Evolutionary conservation across 2,888 invertebrate genomes (phyloP).

Genomic region (Spicauda simplicius): DNA sequence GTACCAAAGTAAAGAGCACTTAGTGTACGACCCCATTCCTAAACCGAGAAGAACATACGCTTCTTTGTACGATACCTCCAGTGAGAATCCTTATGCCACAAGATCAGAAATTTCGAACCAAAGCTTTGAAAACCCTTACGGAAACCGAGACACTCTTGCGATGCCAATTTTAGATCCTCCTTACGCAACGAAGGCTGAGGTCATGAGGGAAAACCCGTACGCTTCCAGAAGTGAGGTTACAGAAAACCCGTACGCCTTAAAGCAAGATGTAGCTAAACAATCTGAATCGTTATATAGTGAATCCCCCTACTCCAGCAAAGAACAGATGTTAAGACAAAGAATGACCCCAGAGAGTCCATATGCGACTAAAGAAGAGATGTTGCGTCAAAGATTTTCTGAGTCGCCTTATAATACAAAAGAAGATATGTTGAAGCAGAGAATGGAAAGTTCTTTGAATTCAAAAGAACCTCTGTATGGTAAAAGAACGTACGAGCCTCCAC

Average conservation of each 20-base stretch:
- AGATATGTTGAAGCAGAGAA: conserved; percentile 76
- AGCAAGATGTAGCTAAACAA: conserved; percentile 60
- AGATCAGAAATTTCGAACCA: conserved; percentile 74
- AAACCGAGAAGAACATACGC: conserved; percentile 81
- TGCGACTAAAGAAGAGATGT: conserved; percentile 80
- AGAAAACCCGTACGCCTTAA: conserved; percentile 51
- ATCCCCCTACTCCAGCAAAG: conserved; percentile 78
- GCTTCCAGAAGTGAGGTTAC: conserved; percentile 50
- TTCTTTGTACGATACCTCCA: conserved; percentile 75
- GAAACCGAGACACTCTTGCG: conserved; percentile 69
- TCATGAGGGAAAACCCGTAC: conserved; percentile 53
- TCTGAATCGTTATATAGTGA: conserved; percentile 69
- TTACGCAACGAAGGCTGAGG: conserved; percentile 61
- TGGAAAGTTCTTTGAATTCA: conserved; percentile 58
- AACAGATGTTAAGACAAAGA: conserved; percentile 73
- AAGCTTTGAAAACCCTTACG: conserved; percentile 76
- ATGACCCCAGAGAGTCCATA: conserved; percentile 73
- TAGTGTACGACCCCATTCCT: conserved; percentile 80
- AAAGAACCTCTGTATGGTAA: conserved; percentile 75
- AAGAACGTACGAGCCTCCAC: conserved; percentile 77
- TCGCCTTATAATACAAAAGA: conserved; percentile 81
- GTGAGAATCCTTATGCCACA: conserved; percentile 73
- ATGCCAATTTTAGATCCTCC: conserved; percentile 73
- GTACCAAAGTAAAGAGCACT: conserved; percentile 81
- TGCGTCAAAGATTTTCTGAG: conserved; percentile 79